Evolutionary conservation across 2,888 invertebrate genomes (phyloP), one percentile per base, ranked within the genome.

Genomic region (Cryptus viduatorius): DNA sequence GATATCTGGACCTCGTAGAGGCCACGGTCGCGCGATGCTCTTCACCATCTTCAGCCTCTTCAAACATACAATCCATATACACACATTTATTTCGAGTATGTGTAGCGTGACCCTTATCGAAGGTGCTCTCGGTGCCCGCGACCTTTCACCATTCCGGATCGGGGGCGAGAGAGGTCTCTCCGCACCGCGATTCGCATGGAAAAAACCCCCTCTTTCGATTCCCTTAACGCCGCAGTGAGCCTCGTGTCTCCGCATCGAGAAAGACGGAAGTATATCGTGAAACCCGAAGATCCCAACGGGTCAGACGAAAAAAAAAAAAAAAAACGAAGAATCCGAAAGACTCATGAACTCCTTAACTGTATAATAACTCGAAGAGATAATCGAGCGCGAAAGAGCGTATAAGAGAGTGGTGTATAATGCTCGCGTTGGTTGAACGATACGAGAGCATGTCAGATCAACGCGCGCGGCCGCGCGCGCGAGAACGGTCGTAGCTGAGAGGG

Each of bases 281-380:
- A 56, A 56, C 56, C 12, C 56, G 4, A 10, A 4, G 24, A 24
- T 4, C 56, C 56, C 19, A 56, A 24, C 19, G 56, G 24, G 37
- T 37, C 37, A 56, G 73, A 68, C 24, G 73, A 73, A 16, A 37
- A 68, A 61, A 44, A 24, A 29, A 86, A 87, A 89, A 89, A 53
- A 69, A 64, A 71, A 69, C 59, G 75, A 78, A 53, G 69, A 69
- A 64, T 84, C 67, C 64, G 77, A 61, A 53, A 67, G 29, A 56
- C 73, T 53, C 72, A 50, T 7, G 78, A 73, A 77, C 77, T 80
- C 73, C 69, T 78, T 85, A 87, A 79, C 85, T 86, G 90, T 90
- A 86, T 80, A 90, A 90, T 90, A 90, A 91, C 88, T 91, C 91
- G 88, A 88, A 88, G 89, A 90, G 90, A 91, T 91, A 90, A 90